Base-by-base conservation (phyloP, 2,888 invertebrate genomes). In the Agriopis marginaria region DNA sequence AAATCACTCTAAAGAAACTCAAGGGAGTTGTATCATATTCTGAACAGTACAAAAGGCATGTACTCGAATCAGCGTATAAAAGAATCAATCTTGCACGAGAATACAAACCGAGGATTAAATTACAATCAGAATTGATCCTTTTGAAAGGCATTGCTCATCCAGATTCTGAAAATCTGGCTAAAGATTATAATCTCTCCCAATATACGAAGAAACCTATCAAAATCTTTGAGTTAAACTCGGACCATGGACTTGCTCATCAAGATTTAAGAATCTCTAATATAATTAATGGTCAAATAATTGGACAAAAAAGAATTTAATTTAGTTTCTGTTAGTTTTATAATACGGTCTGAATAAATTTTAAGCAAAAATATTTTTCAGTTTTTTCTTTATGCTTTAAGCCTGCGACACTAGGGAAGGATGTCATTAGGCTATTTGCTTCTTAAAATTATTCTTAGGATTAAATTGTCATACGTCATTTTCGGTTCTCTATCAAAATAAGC, bases 131-230 rank as follows among this genome's bases (percentile, higher is more conserved):
- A 66, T 45, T 89, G n/a, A 74, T 89, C 0, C 78, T 89, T 0
- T 80, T 89, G 49, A 87, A 82, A 70, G 84, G 85, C 0, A 71
- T 77, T 7, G 71, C 77, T 45, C 77, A 85, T 67, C 75, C 79
- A 0, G 69, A 70, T n/a, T 69, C 77, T 12, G 71, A 64, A 9
- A 68, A 17, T 44, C 66, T 85, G 0, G n/a, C 77, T 9, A 75
- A 84, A 60, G 89, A 88, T 59, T 89, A 89, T 44, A 80, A 81
- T 50, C 71, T 89, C 7, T 86, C 86, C 0, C 82, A 86, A 59
- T 88, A 86, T 45, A 78, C 82, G 0, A 79, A 75, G 0, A 75
- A 84, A 40, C 82, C 85, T 8, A 81, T 88, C 0, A 79, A 77
- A 68, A 75, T 88, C 0, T 83, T 81, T 47, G 53, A 84, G 8